Conservation (phyloP, 2,888 invertebrate species). For the Lissonota sp. region DNA sequence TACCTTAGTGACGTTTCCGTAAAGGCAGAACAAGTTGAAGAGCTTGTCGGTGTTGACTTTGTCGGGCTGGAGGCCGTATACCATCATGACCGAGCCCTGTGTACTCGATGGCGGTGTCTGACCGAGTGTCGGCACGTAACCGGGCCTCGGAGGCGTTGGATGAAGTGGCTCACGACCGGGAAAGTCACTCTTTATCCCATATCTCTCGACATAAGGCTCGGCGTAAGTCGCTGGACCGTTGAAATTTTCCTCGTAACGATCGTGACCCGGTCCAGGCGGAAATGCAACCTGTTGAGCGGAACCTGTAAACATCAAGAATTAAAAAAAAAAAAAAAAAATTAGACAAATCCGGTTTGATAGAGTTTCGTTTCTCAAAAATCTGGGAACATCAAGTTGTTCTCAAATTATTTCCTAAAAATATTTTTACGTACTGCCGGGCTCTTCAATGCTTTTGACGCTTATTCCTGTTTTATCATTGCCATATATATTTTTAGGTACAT, state of each 20-base stretch:
- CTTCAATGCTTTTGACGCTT: too few species aligned
- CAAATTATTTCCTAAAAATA: too few species aligned
- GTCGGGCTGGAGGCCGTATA: constrained; percentile 97
- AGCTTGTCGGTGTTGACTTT: constrained; percentile 97
- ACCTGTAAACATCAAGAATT: constrained; percentile 68
- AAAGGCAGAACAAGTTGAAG: constrained; percentile 99
- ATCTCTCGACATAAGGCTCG: constrained; percentile 82
- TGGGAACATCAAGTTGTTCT: too few species aligned
- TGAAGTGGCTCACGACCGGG: constrained; percentile 81
- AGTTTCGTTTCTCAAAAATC: too few species aligned
- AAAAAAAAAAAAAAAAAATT: neutral
- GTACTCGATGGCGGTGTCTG: constrained; percentile 81
- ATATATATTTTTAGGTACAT: too few species aligned
- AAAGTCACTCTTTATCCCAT: constrained; percentile 81
- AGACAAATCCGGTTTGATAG: too few species aligned
- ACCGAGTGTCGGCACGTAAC: constrained; percentile 81
- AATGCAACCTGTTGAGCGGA: constrained; percentile 80
- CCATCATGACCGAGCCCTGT: constrained; percentile 98
- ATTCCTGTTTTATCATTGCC: too few species aligned
- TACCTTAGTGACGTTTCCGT: constrained; percentile 99
- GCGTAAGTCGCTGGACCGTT: constrained; percentile 82
- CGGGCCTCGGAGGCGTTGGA: constrained; percentile 82
- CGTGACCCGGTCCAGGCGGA: constrained; percentile 80
- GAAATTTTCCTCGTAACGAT: constrained; percentile 82
- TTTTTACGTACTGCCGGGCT: too few species aligned